These are phyloP conservation scores for Mus minutoides DNA, from an alignment of 2,797 vertebrate species.

Conservation along the genomic window DNA sequence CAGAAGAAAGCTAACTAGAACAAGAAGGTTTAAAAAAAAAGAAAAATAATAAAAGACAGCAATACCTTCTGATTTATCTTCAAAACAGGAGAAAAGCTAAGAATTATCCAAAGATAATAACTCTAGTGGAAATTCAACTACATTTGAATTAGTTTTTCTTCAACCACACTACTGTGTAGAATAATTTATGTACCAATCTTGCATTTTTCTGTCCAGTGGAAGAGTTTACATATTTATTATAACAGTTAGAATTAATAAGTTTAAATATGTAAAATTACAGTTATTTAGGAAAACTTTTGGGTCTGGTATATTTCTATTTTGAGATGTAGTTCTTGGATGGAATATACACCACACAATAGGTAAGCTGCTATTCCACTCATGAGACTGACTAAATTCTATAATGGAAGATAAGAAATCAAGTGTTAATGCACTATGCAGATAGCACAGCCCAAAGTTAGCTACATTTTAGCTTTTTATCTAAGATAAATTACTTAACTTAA, in stretches of 20 bases:
- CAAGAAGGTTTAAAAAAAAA: not conserved
- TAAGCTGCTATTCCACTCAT: not conserved
- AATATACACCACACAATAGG: not conserved
- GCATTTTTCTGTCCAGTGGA: not conserved
- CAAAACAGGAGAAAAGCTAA: not conserved
- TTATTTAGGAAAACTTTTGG: not conserved
- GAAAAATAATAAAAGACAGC: no score
- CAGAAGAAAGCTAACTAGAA: not conserved
- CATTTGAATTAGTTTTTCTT: not conserved
- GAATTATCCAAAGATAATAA: not conserved
- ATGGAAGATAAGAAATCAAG: not conserved
- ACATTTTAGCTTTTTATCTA: slow-evolving; percentile 22
- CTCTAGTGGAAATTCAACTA: not conserved
- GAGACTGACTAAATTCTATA: not conserved
- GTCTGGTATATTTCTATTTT: not conserved
- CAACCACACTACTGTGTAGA: not conserved
- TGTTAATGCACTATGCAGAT: not conserved
- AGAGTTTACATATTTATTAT: not conserved
- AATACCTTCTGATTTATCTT: not conserved
- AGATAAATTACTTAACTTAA: not conserved
- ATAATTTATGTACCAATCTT: not conserved
- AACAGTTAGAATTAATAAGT: not conserved
- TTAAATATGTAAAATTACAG: not conserved
- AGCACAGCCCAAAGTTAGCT: not conserved
- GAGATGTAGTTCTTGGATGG: not conserved